Base-by-base conservation (phyloP, 2,113 vertebrate genomes). In the Dicentrarchus labrax region DNA sequence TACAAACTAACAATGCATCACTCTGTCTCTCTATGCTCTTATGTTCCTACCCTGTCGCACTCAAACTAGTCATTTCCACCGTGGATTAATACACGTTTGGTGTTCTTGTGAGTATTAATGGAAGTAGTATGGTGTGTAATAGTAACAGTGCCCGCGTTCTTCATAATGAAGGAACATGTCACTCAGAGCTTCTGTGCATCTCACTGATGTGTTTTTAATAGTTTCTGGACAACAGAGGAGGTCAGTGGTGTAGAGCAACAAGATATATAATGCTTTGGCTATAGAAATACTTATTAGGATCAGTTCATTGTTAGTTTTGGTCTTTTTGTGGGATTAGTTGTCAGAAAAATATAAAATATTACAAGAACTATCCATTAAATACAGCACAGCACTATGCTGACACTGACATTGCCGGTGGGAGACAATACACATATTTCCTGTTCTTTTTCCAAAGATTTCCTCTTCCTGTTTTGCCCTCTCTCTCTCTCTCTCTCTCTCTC, bases 351-450 rank as follows among this genome's bases (percentile, higher is more conserved):
- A 2, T 10, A 19, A 21, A 38, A 76, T 43, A 41, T 66, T 51
- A 39, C 2, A 9, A 59, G 39, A 12, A 2, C 78, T 56, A 70
- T 75, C 48, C 9, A 41, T 68, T 9, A 60, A 59, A 77, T 67
- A 54, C 59, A 75, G 53, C 21, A 39, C 50, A 36, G 64, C 22
- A 17, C 79, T 70, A 57, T 30, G 24, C 59, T 68, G 76, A 81
- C 82, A 78, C 47, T 47, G 72, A 66, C 38, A 17, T 59, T 12
- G 82, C 71, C 66, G 72, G 38, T 57, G 76, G 71, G 69, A 85
- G 59, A 93, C 89, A 90, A 87, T 82, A 45, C 87, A 69, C 70
- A 85, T 57, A 66, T 88, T 92, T 93, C 92, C 94, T 93, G 86
- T 88, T 67, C 81, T 83, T 86, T 89, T 83, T 60, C 72, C 61